A percentile compares a stretch with the other conserved stretches of the same genome.
Evolutionary conservation across 30 jellyfish, hydroid and myxozoan genomes (phyloP).

Genomic region (Calvadosia cruxmelitensis): DNA sequence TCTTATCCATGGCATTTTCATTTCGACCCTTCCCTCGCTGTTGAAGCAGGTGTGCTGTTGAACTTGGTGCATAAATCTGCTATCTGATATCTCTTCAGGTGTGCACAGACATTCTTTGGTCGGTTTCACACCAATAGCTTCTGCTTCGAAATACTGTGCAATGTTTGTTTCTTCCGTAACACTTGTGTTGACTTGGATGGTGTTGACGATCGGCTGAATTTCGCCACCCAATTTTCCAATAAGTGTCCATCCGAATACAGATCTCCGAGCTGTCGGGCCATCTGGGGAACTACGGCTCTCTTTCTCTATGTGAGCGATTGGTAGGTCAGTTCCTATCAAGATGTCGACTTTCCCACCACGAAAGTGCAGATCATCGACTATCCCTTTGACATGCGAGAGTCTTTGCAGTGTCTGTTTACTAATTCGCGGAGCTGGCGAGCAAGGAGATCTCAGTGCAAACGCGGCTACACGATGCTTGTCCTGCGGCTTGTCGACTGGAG

Average conservation of each 20-base stretch:
- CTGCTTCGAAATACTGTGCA: not conserved
- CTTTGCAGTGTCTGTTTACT: not conserved
- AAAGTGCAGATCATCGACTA: not conserved
- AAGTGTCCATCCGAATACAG: not conserved
- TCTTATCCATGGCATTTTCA: constrained; percentile 1
- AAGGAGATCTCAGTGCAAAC: not conserved
- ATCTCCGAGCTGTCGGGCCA: constrained; percentile 1
- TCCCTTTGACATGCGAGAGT: not conserved
- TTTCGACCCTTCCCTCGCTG: not conserved
- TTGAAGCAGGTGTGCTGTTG: not conserved
- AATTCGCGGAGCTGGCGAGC: not conserved
- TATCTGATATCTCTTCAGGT: not conserved
- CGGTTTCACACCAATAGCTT: not conserved
- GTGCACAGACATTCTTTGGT: not conserved
- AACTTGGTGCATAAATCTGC: not conserved
- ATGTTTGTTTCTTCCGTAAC: not conserved
- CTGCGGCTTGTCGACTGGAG: not conserved
- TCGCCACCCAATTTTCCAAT: not conserved
- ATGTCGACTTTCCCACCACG: not conserved
- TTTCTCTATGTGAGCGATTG: not conserved
- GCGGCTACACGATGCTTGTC: not conserved
- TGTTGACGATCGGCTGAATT: not conserved
- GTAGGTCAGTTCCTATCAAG: not conserved
- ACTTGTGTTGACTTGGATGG: not conserved
- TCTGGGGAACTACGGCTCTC: not conserved